A percentile compares a stretch with the other conserved stretches of the same genome.
phyloP scores from a whole-genome alignment of 2,888 invertebrate species.

The Mesorhabditis sp. region DNA sequence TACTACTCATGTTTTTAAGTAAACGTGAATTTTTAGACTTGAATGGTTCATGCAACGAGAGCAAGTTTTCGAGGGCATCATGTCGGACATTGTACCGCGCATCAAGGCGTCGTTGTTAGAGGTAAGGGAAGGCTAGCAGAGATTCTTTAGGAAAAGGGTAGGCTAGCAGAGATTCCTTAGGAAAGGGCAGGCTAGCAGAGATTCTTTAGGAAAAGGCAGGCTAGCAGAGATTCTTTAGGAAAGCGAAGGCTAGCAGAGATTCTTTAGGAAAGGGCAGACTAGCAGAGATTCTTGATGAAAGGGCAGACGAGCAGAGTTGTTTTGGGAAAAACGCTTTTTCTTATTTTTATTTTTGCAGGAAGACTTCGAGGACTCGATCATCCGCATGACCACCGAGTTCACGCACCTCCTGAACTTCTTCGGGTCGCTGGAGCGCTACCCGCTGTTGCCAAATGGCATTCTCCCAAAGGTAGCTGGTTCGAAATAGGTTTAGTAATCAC shows the following conservation, averaged over 20 bases:
- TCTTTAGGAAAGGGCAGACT: too few species aligned
- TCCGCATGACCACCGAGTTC: constrained; percentile 37
- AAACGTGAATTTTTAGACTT: constrained; percentile 20
- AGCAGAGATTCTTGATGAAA: neutral
- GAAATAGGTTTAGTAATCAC: too few species aligned
- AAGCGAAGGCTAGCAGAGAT: too few species aligned
- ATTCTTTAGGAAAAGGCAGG: too few species aligned
- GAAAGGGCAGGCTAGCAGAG: too few species aligned
- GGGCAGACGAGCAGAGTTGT: neutral
- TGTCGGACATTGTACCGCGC: constrained; percentile 36
- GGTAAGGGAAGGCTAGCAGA: constrained; percentile 16
- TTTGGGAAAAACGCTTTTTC: neutral
- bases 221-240: too few species aligned
- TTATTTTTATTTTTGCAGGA: constrained; percentile 22
- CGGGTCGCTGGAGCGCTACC: constrained; percentile 33
- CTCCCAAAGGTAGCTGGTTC: constrained; percentile 7
- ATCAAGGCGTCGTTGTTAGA: constrained; percentile 35
- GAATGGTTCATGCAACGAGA: constrained; percentile 49
- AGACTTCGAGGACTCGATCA: constrained; percentile 36
- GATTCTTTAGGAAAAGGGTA: neutral
- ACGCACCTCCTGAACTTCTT: constrained; percentile 27
- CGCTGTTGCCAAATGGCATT: constrained; percentile 21
- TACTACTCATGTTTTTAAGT: neutral
- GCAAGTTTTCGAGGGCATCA: constrained; percentile 30
- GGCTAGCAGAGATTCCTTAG: too few species aligned